A percentile compares a stretch with the other conserved stretches of the same genome.
These are phyloP conservation scores for Gavialis gangeticus DNA, from an alignment of 2,113 vertebrate genomes.

Conservation along the genomic window DNA sequence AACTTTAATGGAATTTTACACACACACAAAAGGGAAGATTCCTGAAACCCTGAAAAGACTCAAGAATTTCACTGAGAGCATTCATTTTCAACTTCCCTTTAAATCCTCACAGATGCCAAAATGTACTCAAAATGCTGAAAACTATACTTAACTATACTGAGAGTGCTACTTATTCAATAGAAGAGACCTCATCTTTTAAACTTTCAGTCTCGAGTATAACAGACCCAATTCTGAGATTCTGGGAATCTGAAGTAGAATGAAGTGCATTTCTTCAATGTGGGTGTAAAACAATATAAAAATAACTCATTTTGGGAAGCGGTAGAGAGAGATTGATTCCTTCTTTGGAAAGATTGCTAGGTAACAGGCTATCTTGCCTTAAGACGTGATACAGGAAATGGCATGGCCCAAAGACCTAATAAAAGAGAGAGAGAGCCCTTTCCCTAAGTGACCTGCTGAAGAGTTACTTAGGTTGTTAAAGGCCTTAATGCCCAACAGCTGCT, in stretches of 20 bases:
- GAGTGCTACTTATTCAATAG: not conserved
- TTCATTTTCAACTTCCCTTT: not conserved
- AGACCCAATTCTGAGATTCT: not conserved
- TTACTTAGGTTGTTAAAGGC: not conserved
- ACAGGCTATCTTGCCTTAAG: not conserved
- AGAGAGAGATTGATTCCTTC: not conserved
- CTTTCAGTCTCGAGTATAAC: not conserved
- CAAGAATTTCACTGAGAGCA: not conserved
- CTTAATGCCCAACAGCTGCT: not conserved
- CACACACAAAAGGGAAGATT: not conserved
- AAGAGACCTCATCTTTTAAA: not conserved
- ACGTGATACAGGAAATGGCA: not conserved
- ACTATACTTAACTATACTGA: not conserved
- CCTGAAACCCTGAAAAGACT: rapidly evolving
- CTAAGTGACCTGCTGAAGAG: not conserved
- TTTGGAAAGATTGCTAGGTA: not conserved
- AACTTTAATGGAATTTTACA: not conserved
- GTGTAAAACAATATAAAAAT: not conserved
- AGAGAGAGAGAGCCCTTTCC: not conserved
- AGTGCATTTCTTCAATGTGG: not conserved
- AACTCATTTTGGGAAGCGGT: not conserved
- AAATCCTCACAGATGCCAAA: not conserved
- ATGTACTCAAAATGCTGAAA: not conserved
- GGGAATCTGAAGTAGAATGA: not conserved
- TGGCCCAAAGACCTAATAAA: not conserved